Conservation (phyloP, 2,797 vertebrate species). For the Pseudopleuronectes americanus region DNA sequence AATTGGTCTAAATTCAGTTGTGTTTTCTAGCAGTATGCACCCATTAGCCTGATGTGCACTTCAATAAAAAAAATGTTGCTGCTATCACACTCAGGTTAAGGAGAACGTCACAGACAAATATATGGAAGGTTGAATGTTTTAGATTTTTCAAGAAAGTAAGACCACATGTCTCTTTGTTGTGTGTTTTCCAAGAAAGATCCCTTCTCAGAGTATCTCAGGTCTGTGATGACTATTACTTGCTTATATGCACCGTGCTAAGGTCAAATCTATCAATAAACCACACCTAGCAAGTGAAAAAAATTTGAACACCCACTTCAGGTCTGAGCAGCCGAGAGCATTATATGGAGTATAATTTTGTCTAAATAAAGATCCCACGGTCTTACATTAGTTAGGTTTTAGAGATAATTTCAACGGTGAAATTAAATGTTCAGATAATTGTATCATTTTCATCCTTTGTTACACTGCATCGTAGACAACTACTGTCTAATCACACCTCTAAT, state of each 20-base stretch:
- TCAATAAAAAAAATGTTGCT: not conserved
- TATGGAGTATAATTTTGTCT: not conserved
- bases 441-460: not conserved
- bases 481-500: not conserved
- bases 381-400: not conserved
- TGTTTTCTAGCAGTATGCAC: not conserved
- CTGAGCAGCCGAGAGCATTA: not conserved
- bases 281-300: not conserved
- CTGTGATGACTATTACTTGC: too few relatives aligned
- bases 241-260: too few relatives aligned
- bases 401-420: not conserved
- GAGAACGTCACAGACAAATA: not conserved
- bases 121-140: constrained; percentile 10
- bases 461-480: not conserved
- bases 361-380: not conserved
- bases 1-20: too few relatives aligned
- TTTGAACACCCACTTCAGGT: too few relatives aligned
- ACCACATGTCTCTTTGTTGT: constrained; percentile 5
- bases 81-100: not conserved
- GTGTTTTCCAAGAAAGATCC: not conserved
- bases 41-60: constrained; percentile 1
- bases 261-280: too few relatives aligned
- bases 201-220: too few relatives aligned
- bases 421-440: not conserved
- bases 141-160: constrained; percentile 11